These are phyloP conservation scores for Chrysotoxum bicinctum DNA, from an alignment of 2,888 invertebrate genomes.

Conservation along the genomic window DNA sequence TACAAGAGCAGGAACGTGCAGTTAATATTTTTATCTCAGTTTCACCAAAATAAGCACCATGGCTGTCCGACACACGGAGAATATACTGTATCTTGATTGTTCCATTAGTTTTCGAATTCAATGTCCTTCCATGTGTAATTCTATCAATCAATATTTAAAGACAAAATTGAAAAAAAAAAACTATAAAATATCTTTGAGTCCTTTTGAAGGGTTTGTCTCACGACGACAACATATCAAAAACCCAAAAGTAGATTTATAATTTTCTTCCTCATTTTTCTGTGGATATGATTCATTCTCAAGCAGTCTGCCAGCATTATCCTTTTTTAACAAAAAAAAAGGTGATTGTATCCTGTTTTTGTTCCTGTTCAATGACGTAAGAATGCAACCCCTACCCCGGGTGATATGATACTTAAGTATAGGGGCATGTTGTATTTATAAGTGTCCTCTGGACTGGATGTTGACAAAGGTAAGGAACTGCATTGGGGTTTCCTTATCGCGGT, in stretches of 20 bases:
- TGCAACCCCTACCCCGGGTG: slow-evolving; percentile 56
- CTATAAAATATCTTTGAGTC: slow-evolving; percentile 15
- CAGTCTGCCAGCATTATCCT: slow-evolving; percentile 64
- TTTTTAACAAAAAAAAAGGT: slow-evolving; percentile 33
- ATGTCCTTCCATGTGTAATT: slow-evolving; percentile 48
- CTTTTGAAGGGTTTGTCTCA: slow-evolving; percentile 29
- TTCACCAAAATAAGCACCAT: too few species aligned
- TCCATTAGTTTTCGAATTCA: slow-evolving; percentile 16
- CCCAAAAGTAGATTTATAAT: slow-evolving; percentile 38
- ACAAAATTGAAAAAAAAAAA: slow-evolving; percentile 15
- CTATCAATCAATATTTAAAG: slow-evolving; percentile 67
- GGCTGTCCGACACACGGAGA: neutral
- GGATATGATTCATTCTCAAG: slow-evolving; percentile 33
- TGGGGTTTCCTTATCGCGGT: slow-evolving; percentile 66
- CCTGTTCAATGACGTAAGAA: slow-evolving; percentile 63
- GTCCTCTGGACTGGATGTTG: slow-evolving; percentile 23
- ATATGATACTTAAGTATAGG: slow-evolving; percentile 68
- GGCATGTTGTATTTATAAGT: slow-evolving; percentile 52
- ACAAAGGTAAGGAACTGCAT: slow-evolving; percentile 57
- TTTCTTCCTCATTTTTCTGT: slow-evolving; percentile 38
- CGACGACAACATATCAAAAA: neutral
- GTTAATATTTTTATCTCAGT: too few species aligned
- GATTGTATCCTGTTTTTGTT: slow-evolving; percentile 55
- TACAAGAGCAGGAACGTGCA: too few species aligned
- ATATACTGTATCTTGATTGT: neutral